Conservation (phyloP, 1,140 invertebrate species). For the Drosophila carrolli region DNA sequence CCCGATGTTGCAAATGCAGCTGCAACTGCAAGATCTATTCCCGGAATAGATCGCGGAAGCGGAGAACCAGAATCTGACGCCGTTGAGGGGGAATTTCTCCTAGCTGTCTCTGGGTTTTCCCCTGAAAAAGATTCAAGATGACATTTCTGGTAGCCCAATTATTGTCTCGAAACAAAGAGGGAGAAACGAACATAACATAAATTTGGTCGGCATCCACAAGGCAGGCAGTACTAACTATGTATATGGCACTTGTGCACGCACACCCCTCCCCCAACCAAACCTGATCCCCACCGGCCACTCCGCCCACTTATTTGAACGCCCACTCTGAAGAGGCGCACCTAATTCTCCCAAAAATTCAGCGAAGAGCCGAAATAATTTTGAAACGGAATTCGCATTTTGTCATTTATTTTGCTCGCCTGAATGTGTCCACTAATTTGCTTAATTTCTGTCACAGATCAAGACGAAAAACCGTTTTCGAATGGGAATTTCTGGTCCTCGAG, state of each 20-base stretch:
- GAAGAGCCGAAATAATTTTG: slow-evolving; percentile 19
- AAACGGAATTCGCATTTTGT: slow-evolving; percentile 49
- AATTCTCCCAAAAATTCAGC: slow-evolving; percentile 54
- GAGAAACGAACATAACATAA: slow-evolving; percentile 39
- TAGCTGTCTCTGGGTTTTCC: slow-evolving; percentile 27
- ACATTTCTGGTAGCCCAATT: slow-evolving; percentile 30
- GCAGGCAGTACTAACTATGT: slow-evolving; percentile 17
- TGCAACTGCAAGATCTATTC: slow-evolving; percentile 42
- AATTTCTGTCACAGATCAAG: slow-evolving; percentile 63
- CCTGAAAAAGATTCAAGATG: slow-evolving; percentile 11
- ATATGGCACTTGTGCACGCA: slow-evolving; percentile 68
- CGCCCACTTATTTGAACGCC: slow-evolving; percentile 17
- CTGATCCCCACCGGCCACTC: neutral
- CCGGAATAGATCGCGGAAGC: slow-evolving; percentile 68
- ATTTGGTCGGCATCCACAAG: slow-evolving; percentile 28
- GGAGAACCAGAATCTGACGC: slow-evolving; percentile 23
- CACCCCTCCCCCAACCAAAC: slow-evolving; percentile 6
- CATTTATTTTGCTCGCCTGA: slow-evolving; percentile 43
- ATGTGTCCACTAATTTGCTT: slow-evolving; percentile 75
- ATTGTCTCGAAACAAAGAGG: slow-evolving; percentile 21
- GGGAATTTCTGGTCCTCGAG: slow-evolving; percentile 50
- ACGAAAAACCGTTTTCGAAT: slow-evolving; percentile 33
- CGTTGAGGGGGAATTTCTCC: neutral
- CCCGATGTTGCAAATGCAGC: slow-evolving; percentile 23
- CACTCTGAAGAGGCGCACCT: slow-evolving; percentile 52